Base-by-base conservation (phyloP, 1,140 invertebrate species). In the Zaprionus tsacasi region DNA sequence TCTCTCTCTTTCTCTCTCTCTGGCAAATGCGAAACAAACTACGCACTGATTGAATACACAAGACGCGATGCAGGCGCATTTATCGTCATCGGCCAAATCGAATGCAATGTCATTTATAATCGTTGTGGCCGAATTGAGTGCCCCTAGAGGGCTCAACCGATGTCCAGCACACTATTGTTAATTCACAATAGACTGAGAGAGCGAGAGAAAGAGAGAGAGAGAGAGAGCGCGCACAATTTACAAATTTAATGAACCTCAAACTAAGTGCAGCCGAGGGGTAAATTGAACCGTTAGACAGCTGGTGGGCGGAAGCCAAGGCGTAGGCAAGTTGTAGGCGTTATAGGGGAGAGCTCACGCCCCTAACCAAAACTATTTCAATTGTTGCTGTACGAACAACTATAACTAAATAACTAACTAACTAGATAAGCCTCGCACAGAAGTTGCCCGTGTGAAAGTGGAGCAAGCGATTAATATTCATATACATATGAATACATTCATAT, bases 101-200 rank as follows among this genome's bases (percentile, higher is more conserved):
- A 78, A 89, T 60, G 75, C 85, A 89, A 83, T 89, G 78, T 89
- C 85, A 89, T 89, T 89, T 89, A 85, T 89, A 89, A 89, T 89
- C 81, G 86, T 89, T 88, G 78, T 58, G 73, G 54, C 55, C 77
- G 67, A 58, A 63, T 56, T 35, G 65, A 60, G 55, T 25, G 54
- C 30, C 45, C 40, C 33, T 40, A 43, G n/a, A 27, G 25, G 27
- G 45, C 11, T 21, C 35, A 56, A 15, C 52, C 59, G 50, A 27
- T 79, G 76, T 77, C 70, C 78, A 70, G 64, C 79, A 76, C 70
- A 70, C 21, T 21, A 70, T 76, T 70, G 63, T 66, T 54, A 48
- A 76, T 80, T 81, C 79, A 35, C 70, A 81, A 73, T 70, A 83
- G 48, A 8, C 25, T 25, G 38, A 57, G 27, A 68, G 35, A 73